These are phyloP conservation scores for Zaprionus lineosus DNA, from an alignment of 2,888 invertebrate genomes.

Conservation along the genomic window DNA sequence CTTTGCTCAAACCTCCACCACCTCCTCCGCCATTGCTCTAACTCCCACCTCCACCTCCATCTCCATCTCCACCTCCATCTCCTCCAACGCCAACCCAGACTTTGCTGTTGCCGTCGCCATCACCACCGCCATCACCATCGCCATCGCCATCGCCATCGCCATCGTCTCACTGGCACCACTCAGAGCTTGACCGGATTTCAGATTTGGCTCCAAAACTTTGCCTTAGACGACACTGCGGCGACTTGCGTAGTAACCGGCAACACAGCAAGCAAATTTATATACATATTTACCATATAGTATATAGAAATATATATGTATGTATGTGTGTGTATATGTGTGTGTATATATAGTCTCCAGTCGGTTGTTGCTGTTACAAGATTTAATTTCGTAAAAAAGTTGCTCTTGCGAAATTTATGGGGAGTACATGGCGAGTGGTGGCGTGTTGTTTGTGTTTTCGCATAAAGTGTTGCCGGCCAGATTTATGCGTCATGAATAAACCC, in stretches of 20 bases:
- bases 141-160: constrained; percentile 7
- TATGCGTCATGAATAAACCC: constrained; percentile 81
- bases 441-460: constrained; percentile 78
- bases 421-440: constrained; percentile 76
- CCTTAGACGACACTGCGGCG: constrained; percentile 54
- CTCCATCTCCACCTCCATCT: no score
- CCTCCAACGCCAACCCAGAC: no score
- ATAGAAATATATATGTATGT: neutral
- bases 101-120: no score
- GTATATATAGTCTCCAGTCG: constrained; percentile 22
- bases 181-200: constrained; percentile 52
- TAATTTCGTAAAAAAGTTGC: constrained; percentile 80
- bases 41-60: no score
- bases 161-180: constrained; percentile 13
- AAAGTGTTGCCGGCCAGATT: constrained; percentile 80
- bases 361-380: constrained; percentile 72
- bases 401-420: constrained; percentile 74
- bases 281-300: neutral
- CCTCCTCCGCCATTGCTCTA: no score
- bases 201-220: constrained; percentile 49
- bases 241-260: constrained; percentile 43
- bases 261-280: constrained; percentile 1
- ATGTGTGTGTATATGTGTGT: constrained; percentile 2
- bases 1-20: no score
- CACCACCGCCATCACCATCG: constrained; percentile 52